Evolutionary conservation across 2,797 vertebrate genomes (phyloP), one percentile per base, ranked within the genome.

Genomic region (Lagorchestes hirsutus): DNA sequence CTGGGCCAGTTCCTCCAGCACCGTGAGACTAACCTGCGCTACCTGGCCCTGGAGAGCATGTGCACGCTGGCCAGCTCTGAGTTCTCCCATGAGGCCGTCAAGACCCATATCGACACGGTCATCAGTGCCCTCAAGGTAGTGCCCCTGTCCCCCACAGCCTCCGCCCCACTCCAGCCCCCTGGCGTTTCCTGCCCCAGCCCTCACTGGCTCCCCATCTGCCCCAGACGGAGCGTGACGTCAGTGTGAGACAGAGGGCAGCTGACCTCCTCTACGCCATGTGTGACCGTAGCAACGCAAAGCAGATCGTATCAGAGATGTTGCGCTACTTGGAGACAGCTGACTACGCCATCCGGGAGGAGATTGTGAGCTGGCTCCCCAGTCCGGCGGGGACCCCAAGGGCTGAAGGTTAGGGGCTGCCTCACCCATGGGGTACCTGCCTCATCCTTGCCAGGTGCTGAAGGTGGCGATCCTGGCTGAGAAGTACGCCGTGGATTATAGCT

Each of bases 221-320:
- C 27, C 98, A 99, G 99, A 99, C 99, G 8, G 99, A 99, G 98
- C 98, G 99, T 93, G 99, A 99, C 0, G 99, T 99, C 93, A 99
- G 99, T 0, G 99, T 99, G 27, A 98, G 99, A 18, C 99, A 99
- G 98, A 98, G 99, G 94, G 99, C 99, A 0, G 99, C 99, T 0
- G 99, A 99, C 94, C 99, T 99, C 96, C 99, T 99, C 8, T 99
- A 99, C 0, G 99, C 99, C 98, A 99, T 99, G 99, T 99, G 99
- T 24, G 99, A 99, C 97, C 99, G 99, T 91, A 99, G 99, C 98
- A 99, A 99, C 0, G 99, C 99, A 95, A 99, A 99, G 98, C 99
- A 99, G 98, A 99, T 99, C 0, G 99, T 99, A 11, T 98, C 99
- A 0, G 99, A 99, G 98, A 99, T 99, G 99, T 98, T 99, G 91